Conservation (phyloP, 2,888 invertebrate species). For the Patella caerulea region DNA sequence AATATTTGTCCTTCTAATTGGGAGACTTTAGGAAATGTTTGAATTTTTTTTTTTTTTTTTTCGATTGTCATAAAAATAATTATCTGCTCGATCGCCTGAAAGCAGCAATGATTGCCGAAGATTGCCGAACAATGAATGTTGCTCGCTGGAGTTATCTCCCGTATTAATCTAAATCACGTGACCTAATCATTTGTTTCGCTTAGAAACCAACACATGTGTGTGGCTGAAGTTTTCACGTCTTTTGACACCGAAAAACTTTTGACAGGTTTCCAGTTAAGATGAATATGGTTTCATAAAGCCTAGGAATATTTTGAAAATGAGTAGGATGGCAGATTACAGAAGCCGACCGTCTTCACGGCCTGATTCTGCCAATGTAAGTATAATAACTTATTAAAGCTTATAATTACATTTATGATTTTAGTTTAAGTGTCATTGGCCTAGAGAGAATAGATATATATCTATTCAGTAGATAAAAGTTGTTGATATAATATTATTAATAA, state of each 20-base stretch:
- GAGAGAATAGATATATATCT: not conserved
- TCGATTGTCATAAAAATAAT: too few relatives aligned
- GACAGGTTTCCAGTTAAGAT: not conserved
- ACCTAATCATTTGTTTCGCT: not conserved
- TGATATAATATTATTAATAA: not conserved
- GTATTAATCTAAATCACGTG: too few relatives aligned
- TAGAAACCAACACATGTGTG: not conserved
- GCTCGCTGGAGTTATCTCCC: too few relatives aligned
- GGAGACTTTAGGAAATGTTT: too few relatives aligned
- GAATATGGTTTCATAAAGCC: slow-evolving; percentile 5
- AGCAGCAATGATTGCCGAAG: too few relatives aligned
- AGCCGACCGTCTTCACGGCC: not conserved
- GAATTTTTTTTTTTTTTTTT: too few relatives aligned
- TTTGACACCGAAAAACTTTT: not conserved
- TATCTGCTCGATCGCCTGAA: too few relatives aligned
- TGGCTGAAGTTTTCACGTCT: not conserved
- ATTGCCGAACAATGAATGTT: too few relatives aligned
- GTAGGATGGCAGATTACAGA: not conserved
- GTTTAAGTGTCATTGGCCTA: not conserved
- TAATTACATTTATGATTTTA: not conserved
- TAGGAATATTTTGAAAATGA: not conserved
- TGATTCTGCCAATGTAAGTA: slow-evolving; percentile 2
- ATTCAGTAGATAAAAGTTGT: not conserved
- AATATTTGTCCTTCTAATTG: too few relatives aligned
- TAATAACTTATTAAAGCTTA: not conserved